These are phyloP conservation scores for Hydropotes inermis DNA, from an alignment of 2,113 vertebrate species.

Conservation along the genomic window DNA sequence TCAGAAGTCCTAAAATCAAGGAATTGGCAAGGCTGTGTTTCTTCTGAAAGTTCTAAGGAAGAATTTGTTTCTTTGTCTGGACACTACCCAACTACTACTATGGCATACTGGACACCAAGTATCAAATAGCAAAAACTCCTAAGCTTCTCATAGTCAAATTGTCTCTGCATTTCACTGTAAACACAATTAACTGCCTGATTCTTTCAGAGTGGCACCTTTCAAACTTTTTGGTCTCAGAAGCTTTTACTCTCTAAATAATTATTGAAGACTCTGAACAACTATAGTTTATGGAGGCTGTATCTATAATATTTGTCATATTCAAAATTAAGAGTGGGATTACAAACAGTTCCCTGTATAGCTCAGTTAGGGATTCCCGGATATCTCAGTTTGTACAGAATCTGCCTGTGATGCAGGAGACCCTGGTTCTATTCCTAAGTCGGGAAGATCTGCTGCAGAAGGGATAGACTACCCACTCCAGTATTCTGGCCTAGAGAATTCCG, in stretches of 20 bases:
- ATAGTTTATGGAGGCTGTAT: neutral
- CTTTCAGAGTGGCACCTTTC: neutral
- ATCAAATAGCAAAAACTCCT: neutral
- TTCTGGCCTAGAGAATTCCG: neutral
- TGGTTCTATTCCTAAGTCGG: neutral
- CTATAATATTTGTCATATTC: neutral
- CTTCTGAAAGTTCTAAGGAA: neutral
- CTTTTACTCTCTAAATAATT: neutral
- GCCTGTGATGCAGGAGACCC: neutral
- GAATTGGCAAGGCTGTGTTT: neutral
- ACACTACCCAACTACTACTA: neutral
- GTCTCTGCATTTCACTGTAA: neutral
- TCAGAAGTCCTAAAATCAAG: neutral
- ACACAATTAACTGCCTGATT: neutral
- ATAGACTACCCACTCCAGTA: neutral
- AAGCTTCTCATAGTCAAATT: neutral
- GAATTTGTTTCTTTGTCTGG: neutral
- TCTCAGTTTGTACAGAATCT: neutral
- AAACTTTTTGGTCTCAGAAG: neutral
- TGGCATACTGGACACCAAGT: neutral
- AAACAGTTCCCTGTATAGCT: neutral
- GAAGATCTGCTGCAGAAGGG: neutral
- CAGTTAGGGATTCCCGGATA: neutral
- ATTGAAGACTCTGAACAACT: neutral
- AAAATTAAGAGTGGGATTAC: neutral